Percentiles rank a stretch among this genome's conserved stretches.
Conservation (phyloP, 2,888 invertebrate species). For the Pyrochroa serraticornis region DNA sequence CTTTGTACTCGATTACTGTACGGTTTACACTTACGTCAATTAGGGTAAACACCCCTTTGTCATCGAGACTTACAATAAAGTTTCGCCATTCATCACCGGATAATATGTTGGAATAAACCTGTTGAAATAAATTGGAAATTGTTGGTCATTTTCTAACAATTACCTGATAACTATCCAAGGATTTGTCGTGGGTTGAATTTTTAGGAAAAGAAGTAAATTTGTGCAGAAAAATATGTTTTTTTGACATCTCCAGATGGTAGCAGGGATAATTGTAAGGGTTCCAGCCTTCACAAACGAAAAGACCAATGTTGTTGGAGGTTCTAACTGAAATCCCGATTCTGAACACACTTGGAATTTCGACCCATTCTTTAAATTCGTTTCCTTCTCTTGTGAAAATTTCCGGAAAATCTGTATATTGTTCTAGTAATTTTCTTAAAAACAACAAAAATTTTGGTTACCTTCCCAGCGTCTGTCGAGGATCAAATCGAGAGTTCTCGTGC, state of each 20-base stretch:
- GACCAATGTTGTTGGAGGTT: conserved; percentile 43
- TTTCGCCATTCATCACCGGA: conserved; percentile 51
- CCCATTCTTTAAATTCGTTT: conserved; percentile 42
- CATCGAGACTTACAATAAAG: conserved; percentile 43
- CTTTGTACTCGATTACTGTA: conserved; percentile 42
- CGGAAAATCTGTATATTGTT: conserved; percentile 45
- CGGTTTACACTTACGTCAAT: conserved; percentile 45
- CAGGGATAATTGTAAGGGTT: conserved; percentile 49
- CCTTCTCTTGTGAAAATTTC: conserved; percentile 41
- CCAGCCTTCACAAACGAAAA: conserved; percentile 50
- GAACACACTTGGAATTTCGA: conserved; percentile 43
- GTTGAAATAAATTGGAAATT: conserved; percentile 11
- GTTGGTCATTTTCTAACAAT: conserved; percentile 5
- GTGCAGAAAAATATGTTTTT: conserved; percentile 40
- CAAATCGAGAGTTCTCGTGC: conserved; percentile 43
- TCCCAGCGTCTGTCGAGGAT: conserved; percentile 52
- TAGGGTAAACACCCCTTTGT: conserved; percentile 39
- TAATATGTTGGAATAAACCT: conserved; percentile 46
- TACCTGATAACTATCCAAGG: conserved; percentile 36
- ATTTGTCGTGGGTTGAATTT: conserved; percentile 24
- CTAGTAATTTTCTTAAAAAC: background rate
- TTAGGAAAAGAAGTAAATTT: conserved; percentile 40
- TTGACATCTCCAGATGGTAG: conserved; percentile 47
- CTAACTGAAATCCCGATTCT: conserved; percentile 49
- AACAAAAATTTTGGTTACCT: conserved; percentile 38